These are phyloP conservation scores for Anabacerthia variegaticeps DNA, from an alignment of 2,797 vertebrate species.

Conservation along the genomic window DNA sequence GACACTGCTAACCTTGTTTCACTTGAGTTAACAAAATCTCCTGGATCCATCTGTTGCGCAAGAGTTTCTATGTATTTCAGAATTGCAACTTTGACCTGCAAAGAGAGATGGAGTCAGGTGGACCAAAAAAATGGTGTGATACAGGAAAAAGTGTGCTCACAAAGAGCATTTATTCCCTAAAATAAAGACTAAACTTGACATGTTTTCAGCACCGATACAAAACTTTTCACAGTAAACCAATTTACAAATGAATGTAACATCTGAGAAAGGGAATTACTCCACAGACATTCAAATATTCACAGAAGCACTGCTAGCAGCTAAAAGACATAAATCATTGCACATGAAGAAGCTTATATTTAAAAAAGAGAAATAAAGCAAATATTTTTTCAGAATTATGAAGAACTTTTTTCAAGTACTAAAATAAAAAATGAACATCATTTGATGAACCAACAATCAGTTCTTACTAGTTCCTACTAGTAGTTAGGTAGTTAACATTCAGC, in stretches of 20 bases:
- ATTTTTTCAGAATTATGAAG: background rate
- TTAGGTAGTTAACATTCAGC: background rate
- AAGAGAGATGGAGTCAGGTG: constrained; percentile 31
- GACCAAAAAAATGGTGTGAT: background rate
- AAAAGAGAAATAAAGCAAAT: background rate
- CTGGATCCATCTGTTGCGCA: constrained; percentile 93
- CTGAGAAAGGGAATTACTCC: background rate
- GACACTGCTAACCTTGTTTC: constrained; percentile 96
- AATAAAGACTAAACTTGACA: background rate
- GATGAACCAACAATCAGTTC: background rate
- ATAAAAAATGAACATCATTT: background rate
- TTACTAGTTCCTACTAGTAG: background rate
- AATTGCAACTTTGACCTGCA: constrained; percentile 95
- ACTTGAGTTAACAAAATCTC: constrained; percentile 95
- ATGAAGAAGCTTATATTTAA: background rate
- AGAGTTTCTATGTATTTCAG: constrained; percentile 96
- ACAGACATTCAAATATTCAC: background rate
- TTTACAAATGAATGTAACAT: background rate
- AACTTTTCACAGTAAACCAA: background rate
- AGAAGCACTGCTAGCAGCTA: background rate
- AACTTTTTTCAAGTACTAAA: background rate
- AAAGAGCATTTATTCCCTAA: background rate
- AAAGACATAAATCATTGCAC: background rate
- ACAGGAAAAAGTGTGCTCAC: background rate
- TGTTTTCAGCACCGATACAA: background rate